These are phyloP conservation scores for Drosophila prosaltans DNA, from an alignment of 1,140 invertebrate species.

Conservation along the genomic window DNA sequence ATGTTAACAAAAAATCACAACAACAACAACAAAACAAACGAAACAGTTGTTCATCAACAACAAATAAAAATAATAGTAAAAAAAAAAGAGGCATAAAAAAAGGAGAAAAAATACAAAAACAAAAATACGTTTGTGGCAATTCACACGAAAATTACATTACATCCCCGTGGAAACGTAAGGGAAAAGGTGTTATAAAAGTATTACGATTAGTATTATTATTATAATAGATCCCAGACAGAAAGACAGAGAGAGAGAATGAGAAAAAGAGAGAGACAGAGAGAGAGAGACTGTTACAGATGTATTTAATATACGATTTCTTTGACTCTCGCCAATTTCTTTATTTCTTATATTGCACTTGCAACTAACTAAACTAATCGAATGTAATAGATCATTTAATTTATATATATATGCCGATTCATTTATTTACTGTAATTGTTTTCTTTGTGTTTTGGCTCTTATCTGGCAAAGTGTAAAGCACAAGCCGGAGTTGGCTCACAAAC, in stretches of 20 bases:
- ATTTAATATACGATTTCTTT: background rate
- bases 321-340: too few species aligned
- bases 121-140: slow-evolving; percentile 1
- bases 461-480: slow-evolving; percentile 63
- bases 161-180: background rate
- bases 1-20: slow-evolving; percentile 13
- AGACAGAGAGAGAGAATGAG: background rate
- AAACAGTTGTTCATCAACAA: slow-evolving; percentile 51
- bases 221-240: background rate
- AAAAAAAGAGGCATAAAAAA: background rate
- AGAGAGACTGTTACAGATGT: background rate
- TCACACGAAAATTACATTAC: slow-evolving; percentile 1
- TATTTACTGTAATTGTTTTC: slow-evolving; percentile 29
- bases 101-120: background rate
- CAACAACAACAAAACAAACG: background rate
- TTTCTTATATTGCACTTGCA: background rate
- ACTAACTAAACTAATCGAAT: too few species aligned
- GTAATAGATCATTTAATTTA: background rate
- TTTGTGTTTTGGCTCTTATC: slow-evolving; percentile 31
- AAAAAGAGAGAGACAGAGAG: background rate
- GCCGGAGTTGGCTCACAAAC: slow-evolving; percentile 9
- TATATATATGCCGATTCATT: slow-evolving; percentile 5
- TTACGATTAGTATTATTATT: background rate
- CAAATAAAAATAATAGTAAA: slow-evolving; percentile 18
- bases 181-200: background rate